Base-by-base conservation (phyloP, 2,888 invertebrate genomes). In the Agrochola circellaris region DNA sequence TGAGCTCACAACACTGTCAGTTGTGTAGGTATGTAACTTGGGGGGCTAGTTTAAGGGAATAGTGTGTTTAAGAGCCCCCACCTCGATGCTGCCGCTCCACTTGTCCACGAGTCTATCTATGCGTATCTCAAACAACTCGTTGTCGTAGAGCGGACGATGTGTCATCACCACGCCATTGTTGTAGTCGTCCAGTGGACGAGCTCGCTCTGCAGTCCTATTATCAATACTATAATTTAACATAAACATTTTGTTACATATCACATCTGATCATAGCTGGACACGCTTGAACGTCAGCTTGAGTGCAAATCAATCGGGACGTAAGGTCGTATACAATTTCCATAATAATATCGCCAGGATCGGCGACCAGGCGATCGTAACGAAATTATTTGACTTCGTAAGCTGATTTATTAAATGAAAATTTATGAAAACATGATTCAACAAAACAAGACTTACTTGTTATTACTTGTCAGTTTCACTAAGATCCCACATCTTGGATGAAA, bases 111-210 rank as follows among this genome's bases (percentile, higher is more conserved):
- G 97, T 89, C 98, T 97, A 91, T 99, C 99, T 85, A 99, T 99
- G 74, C 99, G 97, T 92, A 99, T 99, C 97, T 99, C 99, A 94
- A 99, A 99, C 34, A 99, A 95, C 94, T 99, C 99, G 90, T 98
- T 98, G 92, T 99, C 99, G 81, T 97, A 97, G 7, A 99, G 95
- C 0, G 99, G 98, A 61, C 99, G 97, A 91, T 99, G 98, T 3
- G 99, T 99, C 98, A 99, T 99, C 2, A 99, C 99, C 5, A 99
- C 99, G 0, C 99, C 99, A 94, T 99, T 99, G 93, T 99, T 99
- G 93, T 99, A 99, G 94, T 99, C 99, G 91, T 99, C 99, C 11
- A 98, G 95, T 0, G 99, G 99, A 78, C 99, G 97, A 74, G 98
- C 97, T 79, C 99, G 97, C 92, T 99, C 99, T 0, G 99, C 99